Conservation (phyloP, 2,113 vertebrate genomes). For the Carollia perspicillata region DNA sequence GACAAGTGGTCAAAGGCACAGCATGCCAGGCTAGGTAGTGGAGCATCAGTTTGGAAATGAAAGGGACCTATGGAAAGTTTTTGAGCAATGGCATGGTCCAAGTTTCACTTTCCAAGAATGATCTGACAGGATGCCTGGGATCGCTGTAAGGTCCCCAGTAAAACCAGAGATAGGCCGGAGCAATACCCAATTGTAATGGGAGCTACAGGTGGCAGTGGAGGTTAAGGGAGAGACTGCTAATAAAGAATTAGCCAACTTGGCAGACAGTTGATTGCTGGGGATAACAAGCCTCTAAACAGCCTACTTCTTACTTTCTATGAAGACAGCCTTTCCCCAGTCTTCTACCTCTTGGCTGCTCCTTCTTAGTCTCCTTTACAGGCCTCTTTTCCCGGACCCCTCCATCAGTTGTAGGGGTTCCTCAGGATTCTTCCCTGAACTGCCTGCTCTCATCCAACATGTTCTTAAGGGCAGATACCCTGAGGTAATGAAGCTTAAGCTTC, state of each 20-base stretch:
- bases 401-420: not conserved
- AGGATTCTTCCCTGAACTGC: not conserved
- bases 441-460: not conserved
- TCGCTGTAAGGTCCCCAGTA: not conserved
- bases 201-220: not conserved
- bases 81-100: not conserved
- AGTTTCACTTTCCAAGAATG: not conserved
- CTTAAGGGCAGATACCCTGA: not conserved
- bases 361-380: not conserved
- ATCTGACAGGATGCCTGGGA: not conserved
- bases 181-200: conserved; percentile 3
- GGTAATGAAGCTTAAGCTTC: not conserved
- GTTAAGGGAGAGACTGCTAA: not conserved
- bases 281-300: not conserved
- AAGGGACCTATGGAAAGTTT: not conserved
- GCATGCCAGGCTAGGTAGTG: not conserved
- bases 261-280: not conserved
- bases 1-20: not conserved
- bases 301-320: not conserved
- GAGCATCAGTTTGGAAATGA: not conserved
- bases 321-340: not conserved
- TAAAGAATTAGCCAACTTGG: not conserved
- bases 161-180: not conserved
- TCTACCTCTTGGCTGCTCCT: not conserved
- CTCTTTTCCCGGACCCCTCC: not conserved